Evolutionary conservation across 2,113 vertebrate genomes (phyloP).

Genomic region (Leptobrachium leishanense): DNA sequence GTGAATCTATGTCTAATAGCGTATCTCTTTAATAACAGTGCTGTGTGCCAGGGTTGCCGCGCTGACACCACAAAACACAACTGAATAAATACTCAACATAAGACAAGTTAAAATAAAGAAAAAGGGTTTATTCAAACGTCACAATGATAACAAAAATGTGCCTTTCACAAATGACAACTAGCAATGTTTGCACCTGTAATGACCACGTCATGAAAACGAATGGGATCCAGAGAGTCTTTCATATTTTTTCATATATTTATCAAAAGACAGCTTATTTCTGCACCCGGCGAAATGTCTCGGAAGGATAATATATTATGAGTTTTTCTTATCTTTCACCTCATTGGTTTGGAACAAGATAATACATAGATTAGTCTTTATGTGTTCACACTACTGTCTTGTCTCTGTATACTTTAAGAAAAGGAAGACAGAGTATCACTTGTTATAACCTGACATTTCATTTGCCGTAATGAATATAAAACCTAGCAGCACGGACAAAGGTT

Average conservation of each 20-base stretch:
- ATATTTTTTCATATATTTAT: conserved; percentile 4
- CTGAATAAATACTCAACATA: too few species aligned
- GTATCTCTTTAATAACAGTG: too few species aligned
- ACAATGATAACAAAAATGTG: not conserved
- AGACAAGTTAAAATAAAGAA: not conserved
- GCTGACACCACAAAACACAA: too few species aligned
- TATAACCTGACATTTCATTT: conserved; percentile 29
- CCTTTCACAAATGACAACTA: conserved; percentile 2
- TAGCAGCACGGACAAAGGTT: not conserved
- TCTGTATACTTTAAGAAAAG: conserved; percentile 2
- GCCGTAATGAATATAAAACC: conserved; percentile 14
- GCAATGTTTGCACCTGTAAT: conserved; percentile 16
- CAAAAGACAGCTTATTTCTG: conserved; percentile 16
- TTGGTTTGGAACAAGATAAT: conserved; percentile 33
- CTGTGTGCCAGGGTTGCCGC: too few species aligned
- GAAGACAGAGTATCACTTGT: conserved; percentile 30
- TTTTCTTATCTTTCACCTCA: conserved; percentile 18
- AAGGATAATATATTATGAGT: conserved; percentile 31
- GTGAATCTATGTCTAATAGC: too few species aligned
- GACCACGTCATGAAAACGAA: conserved; percentile 16
- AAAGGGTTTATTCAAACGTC: not conserved
- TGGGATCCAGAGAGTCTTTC: conserved; percentile 22
- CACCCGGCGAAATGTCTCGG: not conserved
- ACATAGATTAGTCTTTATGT: conserved; percentile 19
- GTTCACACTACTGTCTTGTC: conserved; percentile 10